Conservation (phyloP, 2,113 vertebrate species). For the Hipposideros armiger region DNA sequence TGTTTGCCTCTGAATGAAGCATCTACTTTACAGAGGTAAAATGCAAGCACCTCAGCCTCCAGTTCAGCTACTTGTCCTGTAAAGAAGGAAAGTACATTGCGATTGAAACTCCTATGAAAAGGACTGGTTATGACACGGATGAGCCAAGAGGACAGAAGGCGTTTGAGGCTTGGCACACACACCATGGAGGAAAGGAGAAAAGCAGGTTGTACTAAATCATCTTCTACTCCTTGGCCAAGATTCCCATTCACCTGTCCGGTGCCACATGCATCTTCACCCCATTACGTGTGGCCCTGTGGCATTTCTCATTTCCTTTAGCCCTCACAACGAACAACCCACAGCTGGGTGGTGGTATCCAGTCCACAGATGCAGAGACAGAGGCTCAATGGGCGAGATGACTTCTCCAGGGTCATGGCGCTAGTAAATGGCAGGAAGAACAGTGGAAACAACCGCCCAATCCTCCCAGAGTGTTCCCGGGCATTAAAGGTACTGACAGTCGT, state of each 20-base stretch:
- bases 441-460: not conserved
- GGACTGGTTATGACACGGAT: not conserved
- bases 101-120: not conserved
- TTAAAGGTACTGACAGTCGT: accelerated
- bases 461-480: no score
- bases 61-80: not conserved
- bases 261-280: not conserved
- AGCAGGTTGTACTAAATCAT: not conserved
- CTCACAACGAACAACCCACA: not conserved
- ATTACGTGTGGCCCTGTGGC: not conserved
- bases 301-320: not conserved
- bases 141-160: not conserved
- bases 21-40: not conserved
- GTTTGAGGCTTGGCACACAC: not conserved
- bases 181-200: not conserved
- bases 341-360: not conserved
- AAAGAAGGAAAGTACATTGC: not conserved
- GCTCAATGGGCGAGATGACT: not conserved
- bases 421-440: not conserved
- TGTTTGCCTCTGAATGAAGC: not conserved
- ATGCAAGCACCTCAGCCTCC: not conserved
- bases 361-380: not conserved
- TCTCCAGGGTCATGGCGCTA: not conserved
- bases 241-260: not conserved
- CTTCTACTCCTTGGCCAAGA: not conserved